Evolutionary conservation across 2,888 invertebrate species (phyloP), one percentile per base, ranked within the genome.

Genomic region (Metalampra italica): DNA sequence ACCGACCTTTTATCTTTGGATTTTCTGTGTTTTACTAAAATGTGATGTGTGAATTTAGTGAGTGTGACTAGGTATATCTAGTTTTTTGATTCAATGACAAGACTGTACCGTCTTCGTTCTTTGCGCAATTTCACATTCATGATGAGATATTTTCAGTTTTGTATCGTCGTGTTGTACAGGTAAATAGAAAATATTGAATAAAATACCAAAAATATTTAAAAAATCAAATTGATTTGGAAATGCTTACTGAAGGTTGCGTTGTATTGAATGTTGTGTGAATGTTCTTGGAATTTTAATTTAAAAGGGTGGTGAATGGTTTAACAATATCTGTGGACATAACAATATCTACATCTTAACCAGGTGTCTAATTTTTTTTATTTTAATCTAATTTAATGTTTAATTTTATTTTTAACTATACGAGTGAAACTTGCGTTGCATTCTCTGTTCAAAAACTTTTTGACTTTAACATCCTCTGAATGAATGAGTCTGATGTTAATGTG

Each of bases 91-190:
- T 36, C 7, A 11, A 7, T 40, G 29, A 39, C 36, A n/a, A 36
- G n/a, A n/a, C 36, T 36, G n/a, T 36, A 7, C 32, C n/a, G n/a
- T n/a, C 36, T 7, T n/a, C n/a, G 32, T 5, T 36, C 36, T 36
- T 8, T 36, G n/a, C 36, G n/a, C 11, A 36, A n/a, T 36, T n/a
- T 36, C n/a, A n/a, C n/a, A 2, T 5, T 1, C 11, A 36, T 36
- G n/a, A 87, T 87, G 87, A 78, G 76, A 59, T 85, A 80, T 60
- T 68, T 86, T 54, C 82, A 86, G 68, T 86, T 79, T 64, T 86
- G 76, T 75, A 64, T 83, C 55, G 77, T 87, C 59, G 56, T 82
- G 54, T 51, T 85, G 47, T 83, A 70, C 73, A 83, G 84, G 87
- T 87, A 80, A 68, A 9, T 36, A 1, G n/a, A 36, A 36, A 8